phyloP scores from a whole-genome alignment of 2,113 vertebrate species.

The Herpetotheres cachinnans region DNA sequence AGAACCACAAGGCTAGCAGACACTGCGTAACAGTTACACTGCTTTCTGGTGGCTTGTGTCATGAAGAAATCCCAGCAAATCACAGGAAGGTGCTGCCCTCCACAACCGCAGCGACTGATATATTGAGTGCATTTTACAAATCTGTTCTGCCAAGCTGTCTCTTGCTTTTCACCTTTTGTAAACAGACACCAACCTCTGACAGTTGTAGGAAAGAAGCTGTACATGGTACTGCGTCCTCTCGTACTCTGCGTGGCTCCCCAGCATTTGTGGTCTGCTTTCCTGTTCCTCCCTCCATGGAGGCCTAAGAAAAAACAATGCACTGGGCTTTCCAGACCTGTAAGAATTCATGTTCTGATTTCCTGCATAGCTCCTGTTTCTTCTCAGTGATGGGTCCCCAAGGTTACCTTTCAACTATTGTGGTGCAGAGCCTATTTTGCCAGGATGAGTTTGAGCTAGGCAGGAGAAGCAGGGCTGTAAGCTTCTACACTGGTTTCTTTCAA shows the following conservation, averaged over 20 bases:
- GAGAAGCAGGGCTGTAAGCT: neutral
- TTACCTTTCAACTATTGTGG: neutral
- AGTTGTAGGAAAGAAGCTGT: neutral
- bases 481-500: neutral
- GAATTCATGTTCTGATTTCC: neutral
- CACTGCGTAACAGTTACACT: neutral
- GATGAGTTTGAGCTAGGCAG: neutral
- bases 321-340: neutral
- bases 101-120: rapidly evolving
- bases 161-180: neutral
- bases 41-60: neutral
- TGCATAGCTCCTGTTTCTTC: neutral
- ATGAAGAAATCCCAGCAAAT: neutral
- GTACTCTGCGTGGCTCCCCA: neutral
- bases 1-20: neutral
- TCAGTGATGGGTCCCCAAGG: neutral
- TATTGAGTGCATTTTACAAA: neutral
- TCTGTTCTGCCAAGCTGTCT: neutral
- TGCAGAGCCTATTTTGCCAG: neutral
- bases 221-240: neutral
- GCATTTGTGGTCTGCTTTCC: neutral
- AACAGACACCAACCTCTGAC: neutral
- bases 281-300: neutral
- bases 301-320: neutral
- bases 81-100: neutral